Evolutionary conservation across 1,140 invertebrate genomes (phyloP), one percentile per base, ranked within the genome.

Genomic region (Glossosoma conforme): DNA sequence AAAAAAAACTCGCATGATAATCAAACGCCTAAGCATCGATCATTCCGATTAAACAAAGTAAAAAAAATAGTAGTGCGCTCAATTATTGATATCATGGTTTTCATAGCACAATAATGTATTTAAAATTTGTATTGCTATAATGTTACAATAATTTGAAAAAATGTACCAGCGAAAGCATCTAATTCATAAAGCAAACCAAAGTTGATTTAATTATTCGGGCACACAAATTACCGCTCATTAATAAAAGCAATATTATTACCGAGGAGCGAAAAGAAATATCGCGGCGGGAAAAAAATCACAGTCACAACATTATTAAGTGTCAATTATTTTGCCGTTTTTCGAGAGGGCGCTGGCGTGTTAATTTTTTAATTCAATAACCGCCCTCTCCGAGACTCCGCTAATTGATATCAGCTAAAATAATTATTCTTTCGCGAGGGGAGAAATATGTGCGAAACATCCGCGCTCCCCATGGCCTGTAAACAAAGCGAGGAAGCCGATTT

Each of bases 341-440:
- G 17, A 47, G 47, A 41, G 54, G 33, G 48, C 32, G 43, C 36
- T n/a, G 41, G 35, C 54, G 54, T 47, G 54, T 52, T 56, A 56
- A 56, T 56, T 56, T 56, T 56, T 56, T 56, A 56, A 56, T 56
- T 56, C 54, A 56, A 56, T 56, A 41, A 51, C 33, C 42, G 25
- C 48, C 20, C 44, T 24, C 35, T 36, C 11, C 33, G n/a, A n/a
- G n/a, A n/a, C n/a, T 10, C 24, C 11, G 24, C 35, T 47, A 37
- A 47, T 47, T 47, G 45, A 47, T 47, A 47, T 47, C 45, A 18
- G 18, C 42, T 52, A 52, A 52, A 45, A 45, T 52, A 45, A 45
- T 52, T 52, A 52, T 41, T 38, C 37, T 46, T 24, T 38, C 17
- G 40, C 24, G 18, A 21, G 30, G 41, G 45, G 32, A 22, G 18